phyloP scores from a whole-genome alignment of 2,888 invertebrate genomes.

The Xestobium rufovillosum region DNA sequence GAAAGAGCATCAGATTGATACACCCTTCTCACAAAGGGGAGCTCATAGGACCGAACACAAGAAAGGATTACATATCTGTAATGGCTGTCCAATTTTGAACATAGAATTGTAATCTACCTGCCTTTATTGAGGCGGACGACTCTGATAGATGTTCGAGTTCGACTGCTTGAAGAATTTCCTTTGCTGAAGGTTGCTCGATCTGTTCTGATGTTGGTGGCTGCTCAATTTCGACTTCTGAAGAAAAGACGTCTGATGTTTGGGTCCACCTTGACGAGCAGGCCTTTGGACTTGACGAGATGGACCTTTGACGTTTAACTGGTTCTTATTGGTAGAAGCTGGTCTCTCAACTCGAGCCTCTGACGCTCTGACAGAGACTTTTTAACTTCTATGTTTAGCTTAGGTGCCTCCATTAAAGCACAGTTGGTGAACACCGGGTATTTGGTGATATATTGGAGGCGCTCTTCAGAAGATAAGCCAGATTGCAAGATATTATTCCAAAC shows the following conservation, averaged over 20 bases:
- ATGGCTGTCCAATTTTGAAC: neutral
- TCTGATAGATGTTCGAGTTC: too few relatives aligned
- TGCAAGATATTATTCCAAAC: conserved; percentile 1
- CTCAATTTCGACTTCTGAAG: too few relatives aligned
- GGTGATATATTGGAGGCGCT: neutral
- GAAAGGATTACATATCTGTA: neutral
- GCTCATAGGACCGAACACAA: neutral
- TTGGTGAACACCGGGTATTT: neutral
- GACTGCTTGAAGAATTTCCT: too few relatives aligned
- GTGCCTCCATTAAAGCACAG: neutral
- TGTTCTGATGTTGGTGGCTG: too few relatives aligned
- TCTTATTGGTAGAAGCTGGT: too few relatives aligned
- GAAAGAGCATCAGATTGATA: neutral
- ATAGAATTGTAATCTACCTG: conserved; percentile 1
- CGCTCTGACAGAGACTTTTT: neutral
- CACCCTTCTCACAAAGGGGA: neutral
- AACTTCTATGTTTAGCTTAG: conserved; percentile 2
- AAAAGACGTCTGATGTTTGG: too few relatives aligned
- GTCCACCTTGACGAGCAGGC: too few relatives aligned
- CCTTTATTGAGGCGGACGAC: neutral
- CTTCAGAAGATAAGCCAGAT: neutral
- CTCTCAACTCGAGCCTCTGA: neutral
- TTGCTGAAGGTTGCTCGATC: too few relatives aligned
- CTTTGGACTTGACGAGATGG: too few relatives aligned
- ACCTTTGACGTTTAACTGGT: too few relatives aligned